Base-by-base conservation (phyloP, 2,113 vertebrate species). In the Eublepharis macularius region DNA sequence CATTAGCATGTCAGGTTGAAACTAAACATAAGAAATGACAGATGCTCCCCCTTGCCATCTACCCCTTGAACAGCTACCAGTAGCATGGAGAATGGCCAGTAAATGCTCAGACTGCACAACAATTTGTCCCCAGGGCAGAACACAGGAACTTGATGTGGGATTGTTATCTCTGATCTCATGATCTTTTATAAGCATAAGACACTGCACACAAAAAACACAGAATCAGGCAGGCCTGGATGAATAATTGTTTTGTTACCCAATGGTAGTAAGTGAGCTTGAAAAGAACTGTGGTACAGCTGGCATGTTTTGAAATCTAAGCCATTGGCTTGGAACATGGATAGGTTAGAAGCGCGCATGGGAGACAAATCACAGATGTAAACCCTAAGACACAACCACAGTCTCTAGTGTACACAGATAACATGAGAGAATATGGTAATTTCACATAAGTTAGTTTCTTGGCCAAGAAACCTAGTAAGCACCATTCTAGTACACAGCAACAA, bases 341-440 rank as follows among this genome's bases (percentile, higher is more conserved):
- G 75, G 82, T 60, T 86, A 43, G 77, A 1, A 8, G 21, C 43
- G 81, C 87, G 82, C 90, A 73, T 45, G 34, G 3, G 4, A 80
- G 41, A 78, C 91, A 84, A 51, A 47, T 3, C 89, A 87, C 86
- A 91, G 91, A 81, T 88, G 82, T 85, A 83, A 72, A 51, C 0
- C 51, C 79, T 78, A 39, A 70, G 88, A 39, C 81, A 85, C 80
- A 87, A 86, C 85, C 1, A 60, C 66, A 66, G 51, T 73, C 76
- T 54, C 45, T 43, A 3, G 16, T 45, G 10, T 51, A 66, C 6
- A 2, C n/a, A 34, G 47, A 32, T 21, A 60, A 32, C 81, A 68
- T 77, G 0, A 36, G 4, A 60, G 57, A 60, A 60, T 60, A 2
- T 86, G 76, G 85, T 90, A 93, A 86, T 77, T 14, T 32, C 63